Conservation (phyloP, 2,888 invertebrate genomes). For the Xanthia togata region DNA sequence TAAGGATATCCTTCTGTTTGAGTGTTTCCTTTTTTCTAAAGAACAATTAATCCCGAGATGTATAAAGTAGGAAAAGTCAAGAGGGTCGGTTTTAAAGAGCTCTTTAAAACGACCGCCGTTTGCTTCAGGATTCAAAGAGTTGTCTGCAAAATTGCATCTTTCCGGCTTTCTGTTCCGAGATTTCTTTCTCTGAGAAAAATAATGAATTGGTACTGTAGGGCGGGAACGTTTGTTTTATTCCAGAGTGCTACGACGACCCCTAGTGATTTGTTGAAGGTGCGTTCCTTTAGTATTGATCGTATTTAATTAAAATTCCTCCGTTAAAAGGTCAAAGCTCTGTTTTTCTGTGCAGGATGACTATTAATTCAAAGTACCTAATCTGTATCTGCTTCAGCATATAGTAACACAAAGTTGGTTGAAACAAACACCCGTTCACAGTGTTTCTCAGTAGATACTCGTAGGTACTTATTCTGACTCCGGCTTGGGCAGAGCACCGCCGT, state of each 20-base stretch:
- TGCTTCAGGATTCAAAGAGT: conserved; percentile 51
- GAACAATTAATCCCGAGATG: conserved; percentile 56
- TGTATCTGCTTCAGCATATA: neutral
- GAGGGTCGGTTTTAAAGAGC: conserved; percentile 44
- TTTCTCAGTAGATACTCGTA: too few species aligned
- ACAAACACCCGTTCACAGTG: too few species aligned
- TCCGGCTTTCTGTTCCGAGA: conserved; percentile 41
- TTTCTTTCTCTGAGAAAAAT: conserved; percentile 47
- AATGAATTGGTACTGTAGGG: conserved; percentile 21
- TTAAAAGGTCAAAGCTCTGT: conserved; percentile 24
- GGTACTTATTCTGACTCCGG: neutral
- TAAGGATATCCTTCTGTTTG: conserved; percentile 42
- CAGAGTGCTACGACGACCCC: conserved; percentile 7
- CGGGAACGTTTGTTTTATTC: conserved; percentile 40
- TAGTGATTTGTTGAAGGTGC: conserved; percentile 28
- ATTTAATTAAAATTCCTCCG: conserved; percentile 57
- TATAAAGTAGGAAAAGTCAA: conserved; percentile 32
- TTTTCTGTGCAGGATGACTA: neutral
- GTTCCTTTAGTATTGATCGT: conserved; percentile 34
- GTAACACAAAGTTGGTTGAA: neutral
- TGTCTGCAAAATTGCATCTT: conserved; percentile 55
- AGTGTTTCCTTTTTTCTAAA: conserved; percentile 50
- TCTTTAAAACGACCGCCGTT: conserved; percentile 38
- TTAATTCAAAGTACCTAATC: neutral
- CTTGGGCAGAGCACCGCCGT: too few species aligned